Evolutionary conservation across 2,113 vertebrate genomes (phyloP), one percentile per base, ranked within the genome.

Genomic region (Blennius ocellaris): DNA sequence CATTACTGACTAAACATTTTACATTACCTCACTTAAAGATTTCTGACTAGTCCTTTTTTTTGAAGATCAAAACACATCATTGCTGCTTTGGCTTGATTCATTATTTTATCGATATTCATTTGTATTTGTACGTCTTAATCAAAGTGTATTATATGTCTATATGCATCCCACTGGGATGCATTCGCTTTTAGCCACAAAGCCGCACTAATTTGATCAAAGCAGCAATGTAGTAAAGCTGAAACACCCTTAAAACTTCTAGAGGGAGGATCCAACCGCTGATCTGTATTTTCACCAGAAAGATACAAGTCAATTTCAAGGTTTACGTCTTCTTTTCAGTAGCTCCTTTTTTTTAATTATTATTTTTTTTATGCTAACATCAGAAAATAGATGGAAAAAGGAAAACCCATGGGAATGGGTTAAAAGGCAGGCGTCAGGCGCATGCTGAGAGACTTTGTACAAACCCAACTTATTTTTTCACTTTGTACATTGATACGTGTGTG

Each of bases 151-250:
- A n/a, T 51, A 16, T 69, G 48, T 45, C 44, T 68, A 47, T 67
- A 48, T 50, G 56, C 69, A 55, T 71, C 81, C 53, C 55, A 8
- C 16, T 64, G 54, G 70, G 70, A 77, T 69, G 15, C 36, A 41
- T 82, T 69, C 80, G 60, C 78, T 83, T 81, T 79, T 39, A 51
- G 36, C 56, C 36, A 57, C 45, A 75, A 77, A 71, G 15, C 57
- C 66, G 37, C 37, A 21, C 11, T 78, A 65, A 73, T 87, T 78
- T 74, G 63, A 82, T 90, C 70, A 83, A 86, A 90, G 79, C 56
- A 65, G 36, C 48, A 51, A 69, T 16, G 15, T 12, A 62, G 38
- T 57, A 30, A 7, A 38, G 60, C 52, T 16, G 41, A 37, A 62
- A 49, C 21, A 51, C 65, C 69, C 38, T 39, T 53, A 78, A 49